phyloP scores from a whole-genome alignment of 2,888 invertebrate species.

The Cosmia trapezina region DNA sequence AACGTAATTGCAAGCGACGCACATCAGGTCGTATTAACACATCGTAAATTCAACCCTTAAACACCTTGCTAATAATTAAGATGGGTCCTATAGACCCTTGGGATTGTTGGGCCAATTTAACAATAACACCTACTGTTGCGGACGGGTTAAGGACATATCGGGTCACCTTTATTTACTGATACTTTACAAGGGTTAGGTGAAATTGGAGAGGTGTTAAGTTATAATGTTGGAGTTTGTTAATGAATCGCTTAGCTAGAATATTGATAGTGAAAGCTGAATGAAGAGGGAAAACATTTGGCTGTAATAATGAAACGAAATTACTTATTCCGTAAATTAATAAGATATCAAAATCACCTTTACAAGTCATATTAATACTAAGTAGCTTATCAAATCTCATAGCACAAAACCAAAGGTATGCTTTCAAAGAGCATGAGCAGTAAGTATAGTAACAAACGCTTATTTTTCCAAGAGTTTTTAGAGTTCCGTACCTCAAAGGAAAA shows the following conservation, averaged over 20 bases:
- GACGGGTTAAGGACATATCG: slow-evolving; percentile 75
- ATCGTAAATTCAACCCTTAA: slow-evolving; percentile 88
- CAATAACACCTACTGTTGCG: slow-evolving; percentile 77
- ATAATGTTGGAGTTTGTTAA: slow-evolving; percentile 30
- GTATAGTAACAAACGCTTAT: not conserved
- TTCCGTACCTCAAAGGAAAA: too few relatives aligned
- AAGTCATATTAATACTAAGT: too few relatives aligned
- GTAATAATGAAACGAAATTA: not conserved
- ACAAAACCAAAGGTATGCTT: not conserved
- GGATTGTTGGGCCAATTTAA: slow-evolving; percentile 83
- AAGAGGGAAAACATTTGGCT: not conserved
- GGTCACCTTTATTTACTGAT: slow-evolving; percentile 78
- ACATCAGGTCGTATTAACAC: slow-evolving; percentile 87
- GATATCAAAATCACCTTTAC: too few relatives aligned
- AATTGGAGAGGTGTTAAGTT: slow-evolving; percentile 51
- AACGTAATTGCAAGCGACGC: slow-evolving; percentile 83
- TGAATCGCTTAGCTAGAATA: not conserved
- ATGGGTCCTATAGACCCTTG: slow-evolving; percentile 78
- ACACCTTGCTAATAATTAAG: slow-evolving; percentile 89
- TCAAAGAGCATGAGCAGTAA: not conserved
- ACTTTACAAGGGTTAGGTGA: slow-evolving; percentile 70
- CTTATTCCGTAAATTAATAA: too few relatives aligned
- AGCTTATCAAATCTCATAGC: not conserved
- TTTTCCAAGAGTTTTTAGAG: not conserved
- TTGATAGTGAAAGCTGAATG: not conserved